Conservation (phyloP, 2,113 vertebrate species). For the Morone saxatilis region DNA sequence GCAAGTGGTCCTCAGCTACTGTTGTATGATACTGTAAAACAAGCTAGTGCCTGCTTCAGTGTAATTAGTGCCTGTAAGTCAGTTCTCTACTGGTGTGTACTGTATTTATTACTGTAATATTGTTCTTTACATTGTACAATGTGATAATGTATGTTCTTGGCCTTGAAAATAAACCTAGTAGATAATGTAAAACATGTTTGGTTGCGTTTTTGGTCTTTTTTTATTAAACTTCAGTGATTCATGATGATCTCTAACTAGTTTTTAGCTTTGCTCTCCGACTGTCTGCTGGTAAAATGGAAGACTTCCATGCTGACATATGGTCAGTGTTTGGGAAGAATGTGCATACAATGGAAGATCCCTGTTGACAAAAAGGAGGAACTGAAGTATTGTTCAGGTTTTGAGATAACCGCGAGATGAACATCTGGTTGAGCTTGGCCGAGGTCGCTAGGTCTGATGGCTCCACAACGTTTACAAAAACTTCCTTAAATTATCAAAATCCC, state of each 20-base stretch:
- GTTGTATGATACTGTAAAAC: conserved; percentile 58
- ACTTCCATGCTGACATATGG: background rate
- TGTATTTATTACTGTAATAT: conserved; percentile 73
- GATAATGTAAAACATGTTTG: conserved; percentile 20
- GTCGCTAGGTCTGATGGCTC: too few species aligned
- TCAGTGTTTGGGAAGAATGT: background rate
- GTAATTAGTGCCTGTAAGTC: conserved; percentile 70
- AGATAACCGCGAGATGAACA: too few species aligned
- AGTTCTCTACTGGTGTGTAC: conserved; percentile 54
- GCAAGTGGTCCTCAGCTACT: conserved; percentile 24
- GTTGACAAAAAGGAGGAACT: too few species aligned
- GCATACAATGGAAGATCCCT: background rate
- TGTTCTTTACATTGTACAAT: conserved; percentile 51
- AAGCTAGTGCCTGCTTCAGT: conserved; percentile 59
- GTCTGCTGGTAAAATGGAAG: too few species aligned
- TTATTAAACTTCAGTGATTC: background rate
- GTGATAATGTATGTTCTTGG: conserved; percentile 54
- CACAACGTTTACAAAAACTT: too few species aligned
- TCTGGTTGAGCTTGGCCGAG: too few species aligned
- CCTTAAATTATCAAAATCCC: too few species aligned
- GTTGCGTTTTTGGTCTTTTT: background rate
- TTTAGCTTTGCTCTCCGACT: background rate
- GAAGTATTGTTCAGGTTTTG: too few species aligned
- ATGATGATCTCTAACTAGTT: background rate
- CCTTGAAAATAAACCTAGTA: conserved; percentile 62